Percentiles rank a stretch among this genome's conserved stretches.
Conservation (phyloP, 2,888 invertebrate genomes). For the Tiliacea citrago region DNA sequence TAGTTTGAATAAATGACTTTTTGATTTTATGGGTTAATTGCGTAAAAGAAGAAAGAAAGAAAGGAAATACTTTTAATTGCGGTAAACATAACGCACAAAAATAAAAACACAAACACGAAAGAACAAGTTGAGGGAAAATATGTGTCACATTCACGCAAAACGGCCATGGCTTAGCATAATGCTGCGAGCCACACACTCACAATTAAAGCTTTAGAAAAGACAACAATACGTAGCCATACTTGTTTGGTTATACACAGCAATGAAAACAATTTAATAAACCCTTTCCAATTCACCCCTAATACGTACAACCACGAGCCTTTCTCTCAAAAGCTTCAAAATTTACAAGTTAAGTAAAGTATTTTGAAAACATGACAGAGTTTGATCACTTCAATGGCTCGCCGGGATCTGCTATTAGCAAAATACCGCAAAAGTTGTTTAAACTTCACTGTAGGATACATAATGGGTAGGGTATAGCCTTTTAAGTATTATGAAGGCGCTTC, state of each 20-base stretch:
- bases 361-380: constrained; percentile 75
- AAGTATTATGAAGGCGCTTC: constrained; percentile 59
- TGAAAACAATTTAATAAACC: background rate
- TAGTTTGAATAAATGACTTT: too few relatives aligned
- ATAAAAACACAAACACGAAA: too few relatives aligned
- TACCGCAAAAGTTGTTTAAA: constrained; percentile 72
- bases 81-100: too few relatives aligned
- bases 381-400: constrained; percentile 69
- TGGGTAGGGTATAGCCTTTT: constrained; percentile 60
- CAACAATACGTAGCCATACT: background rate
- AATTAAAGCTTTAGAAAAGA: background rate
- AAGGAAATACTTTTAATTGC: too few relatives aligned
- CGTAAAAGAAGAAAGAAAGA: too few relatives aligned
- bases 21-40: too few relatives aligned
- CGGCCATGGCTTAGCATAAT: too few relatives aligned
- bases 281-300: background rate
- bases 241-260: background rate
- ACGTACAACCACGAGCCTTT: constrained; percentile 51
- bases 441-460: constrained; percentile 72
- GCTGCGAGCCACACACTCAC: too few relatives aligned
- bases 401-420: constrained; percentile 73
- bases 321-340: constrained; percentile 66
- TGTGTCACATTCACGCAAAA: too few relatives aligned
- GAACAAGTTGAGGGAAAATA: too few relatives aligned
- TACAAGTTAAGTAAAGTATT: constrained; percentile 74